These are phyloP conservation scores for Oxyteleia sp. DNA, from an alignment of 2,888 invertebrate genomes.

Conservation along the genomic window DNA sequence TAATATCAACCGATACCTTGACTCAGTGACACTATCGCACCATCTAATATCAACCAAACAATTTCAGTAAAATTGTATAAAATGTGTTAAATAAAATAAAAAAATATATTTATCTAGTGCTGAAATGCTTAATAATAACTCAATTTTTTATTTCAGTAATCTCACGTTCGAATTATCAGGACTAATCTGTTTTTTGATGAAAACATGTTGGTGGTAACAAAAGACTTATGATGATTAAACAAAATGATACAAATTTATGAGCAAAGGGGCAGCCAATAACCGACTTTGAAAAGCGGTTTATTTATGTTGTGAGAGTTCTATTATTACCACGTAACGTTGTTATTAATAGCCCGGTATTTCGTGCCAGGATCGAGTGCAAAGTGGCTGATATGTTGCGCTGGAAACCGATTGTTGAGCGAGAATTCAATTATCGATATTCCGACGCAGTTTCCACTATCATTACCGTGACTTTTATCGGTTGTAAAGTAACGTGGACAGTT, in stretches of 20 bases:
- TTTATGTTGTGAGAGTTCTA: slow-evolving; percentile 55
- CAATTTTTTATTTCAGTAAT: too few relatives aligned
- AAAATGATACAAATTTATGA: slow-evolving; percentile 49
- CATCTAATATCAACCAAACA: too few relatives aligned
- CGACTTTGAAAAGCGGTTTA: slow-evolving; percentile 29
- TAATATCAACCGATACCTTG: too few relatives aligned
- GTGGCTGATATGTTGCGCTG: slow-evolving; percentile 67
- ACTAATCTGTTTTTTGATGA: too few relatives aligned
- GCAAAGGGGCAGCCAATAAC: slow-evolving; percentile 10
- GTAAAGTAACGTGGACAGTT: slow-evolving; percentile 72
- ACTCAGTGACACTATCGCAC: too few relatives aligned
- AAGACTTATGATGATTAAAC: slow-evolving; percentile 9
- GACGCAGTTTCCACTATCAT: slow-evolving; percentile 70
- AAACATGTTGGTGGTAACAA: neutral
- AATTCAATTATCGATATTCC: slow-evolving; percentile 75
- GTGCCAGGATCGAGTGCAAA: slow-evolving; percentile 50
- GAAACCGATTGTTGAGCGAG: slow-evolving; percentile 72
- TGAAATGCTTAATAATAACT: too few relatives aligned
- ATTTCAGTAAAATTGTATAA: too few relatives aligned
- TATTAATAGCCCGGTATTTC: slow-evolving; percentile 57
- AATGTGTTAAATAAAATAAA: too few relatives aligned
- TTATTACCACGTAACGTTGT: slow-evolving; percentile 56
- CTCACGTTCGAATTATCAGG: too few relatives aligned
- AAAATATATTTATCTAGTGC: too few relatives aligned
- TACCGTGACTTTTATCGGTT: slow-evolving; percentile 72